phyloP scores from a whole-genome alignment of 23 tunicate genomes.

The Styela plicata region DNA sequence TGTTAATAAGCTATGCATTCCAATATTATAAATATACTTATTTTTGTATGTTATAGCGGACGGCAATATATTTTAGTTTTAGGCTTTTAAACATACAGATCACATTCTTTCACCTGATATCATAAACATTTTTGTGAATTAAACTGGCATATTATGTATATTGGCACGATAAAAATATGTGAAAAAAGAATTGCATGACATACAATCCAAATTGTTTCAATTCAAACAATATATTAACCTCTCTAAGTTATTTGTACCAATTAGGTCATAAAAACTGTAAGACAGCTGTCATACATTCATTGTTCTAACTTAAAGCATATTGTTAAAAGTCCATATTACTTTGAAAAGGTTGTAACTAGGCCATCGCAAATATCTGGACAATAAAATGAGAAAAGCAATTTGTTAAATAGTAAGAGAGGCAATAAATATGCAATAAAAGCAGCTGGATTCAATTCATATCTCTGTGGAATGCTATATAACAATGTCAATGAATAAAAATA shows the following conservation, averaged over 20 bases:
- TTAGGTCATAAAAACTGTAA: neutral
- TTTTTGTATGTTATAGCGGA: no score
- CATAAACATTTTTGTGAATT: no score
- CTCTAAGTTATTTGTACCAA: neutral
- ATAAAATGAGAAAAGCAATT: neutral
- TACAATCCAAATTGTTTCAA: no score
- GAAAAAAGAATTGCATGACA: no score
- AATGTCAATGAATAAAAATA: neutral
- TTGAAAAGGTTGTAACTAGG: neutral
- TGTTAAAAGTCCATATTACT: neutral
- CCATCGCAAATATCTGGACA: neutral
- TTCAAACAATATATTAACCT: no score
- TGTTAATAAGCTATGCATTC: no score
- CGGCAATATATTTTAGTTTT: no score
- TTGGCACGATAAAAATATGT: no score
- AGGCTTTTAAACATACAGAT: no score
- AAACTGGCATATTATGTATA: no score
- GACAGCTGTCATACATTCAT: neutral
- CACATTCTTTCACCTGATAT: no score
- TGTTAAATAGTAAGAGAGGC: neutral
- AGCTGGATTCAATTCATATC: neutral
- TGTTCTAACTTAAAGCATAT: neutral
- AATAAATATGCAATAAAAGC: neutral
- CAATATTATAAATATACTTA: no score
- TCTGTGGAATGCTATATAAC: neutral